phyloP scores from a whole-genome alignment of 2,888 invertebrate species.

The Pammene aurita region DNA sequence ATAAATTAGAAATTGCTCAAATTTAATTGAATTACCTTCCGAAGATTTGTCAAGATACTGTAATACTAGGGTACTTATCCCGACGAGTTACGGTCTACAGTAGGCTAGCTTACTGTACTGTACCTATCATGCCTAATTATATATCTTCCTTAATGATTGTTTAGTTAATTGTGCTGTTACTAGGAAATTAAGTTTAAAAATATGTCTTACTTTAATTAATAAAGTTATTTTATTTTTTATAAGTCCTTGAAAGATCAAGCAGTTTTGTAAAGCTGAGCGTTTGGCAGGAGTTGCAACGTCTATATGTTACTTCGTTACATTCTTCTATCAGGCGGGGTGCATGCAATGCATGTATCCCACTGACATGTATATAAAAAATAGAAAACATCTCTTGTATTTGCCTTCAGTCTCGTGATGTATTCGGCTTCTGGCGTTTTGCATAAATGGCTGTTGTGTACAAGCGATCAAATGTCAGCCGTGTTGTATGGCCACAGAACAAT shows the following conservation, averaged over 20 bases:
- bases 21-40: not conserved
- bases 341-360: not conserved
- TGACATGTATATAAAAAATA: not conserved
- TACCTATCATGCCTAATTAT: no score
- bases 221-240: no score
- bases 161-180: no score
- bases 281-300: no score
- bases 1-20: slow-evolving; percentile 12
- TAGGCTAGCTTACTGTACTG: no score
- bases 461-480: slow-evolving; percentile 58
- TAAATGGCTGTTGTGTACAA: slow-evolving; percentile 48
- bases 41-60: not conserved
- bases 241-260: no score
- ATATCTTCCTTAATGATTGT: no score
- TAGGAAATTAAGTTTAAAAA: no score
- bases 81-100: no score
- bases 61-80: not conserved
- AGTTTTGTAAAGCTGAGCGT: no score
- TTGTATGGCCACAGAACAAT: slow-evolving; percentile 50
- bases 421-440: slow-evolving; percentile 32
- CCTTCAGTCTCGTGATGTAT: slow-evolving; percentile 29
- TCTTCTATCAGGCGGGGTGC: not conserved
- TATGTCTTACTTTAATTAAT: no score
- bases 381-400: slow-evolving; percentile 18
- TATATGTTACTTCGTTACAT: not conserved